Evolutionary conservation across 1,140 invertebrate species (phyloP).

Genomic region (Drosophila lacertosa): DNA sequence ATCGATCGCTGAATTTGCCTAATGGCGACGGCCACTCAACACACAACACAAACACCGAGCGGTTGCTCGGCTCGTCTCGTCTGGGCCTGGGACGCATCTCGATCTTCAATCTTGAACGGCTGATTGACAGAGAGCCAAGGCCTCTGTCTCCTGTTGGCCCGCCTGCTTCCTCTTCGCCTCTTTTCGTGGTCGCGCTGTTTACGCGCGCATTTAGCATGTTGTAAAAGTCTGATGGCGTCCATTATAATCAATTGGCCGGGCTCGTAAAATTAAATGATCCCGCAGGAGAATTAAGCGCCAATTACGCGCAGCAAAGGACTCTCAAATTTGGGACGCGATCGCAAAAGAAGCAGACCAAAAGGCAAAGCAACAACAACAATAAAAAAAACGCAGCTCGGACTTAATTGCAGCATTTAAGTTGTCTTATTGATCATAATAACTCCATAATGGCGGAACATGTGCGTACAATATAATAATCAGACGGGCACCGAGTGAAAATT

Average conservation of each 20-base stretch:
- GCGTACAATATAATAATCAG: constrained; percentile 82
- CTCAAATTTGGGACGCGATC: constrained; percentile 75
- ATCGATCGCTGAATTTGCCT: constrained; percentile 82
- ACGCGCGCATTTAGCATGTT: constrained; percentile 84
- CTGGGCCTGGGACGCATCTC: constrained; percentile 35
- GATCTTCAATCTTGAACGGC: constrained; percentile 47
- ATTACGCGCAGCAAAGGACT: constrained; percentile 66
- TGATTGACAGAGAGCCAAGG: constrained; percentile 69
- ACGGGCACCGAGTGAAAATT: constrained; percentile 75
- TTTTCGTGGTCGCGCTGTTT: constrained; percentile 61
- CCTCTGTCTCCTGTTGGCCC: constrained; percentile 16
- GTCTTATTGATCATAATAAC: constrained; percentile 84
- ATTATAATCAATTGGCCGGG: constrained; percentile 84
- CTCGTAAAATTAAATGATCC: constrained; percentile 84
- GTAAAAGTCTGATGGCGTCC: constrained; percentile 83
- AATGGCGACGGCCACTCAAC: constrained; percentile 81
- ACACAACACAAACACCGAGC: constrained; percentile 77
- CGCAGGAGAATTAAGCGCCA: constrained; percentile 84
- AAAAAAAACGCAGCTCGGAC: constrained; percentile 51
- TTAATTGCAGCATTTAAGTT: constrained; percentile 84
- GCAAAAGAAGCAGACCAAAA: constrained; percentile 28
- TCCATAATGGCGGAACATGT: constrained; percentile 84
- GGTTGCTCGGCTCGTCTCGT: constrained; percentile 13
- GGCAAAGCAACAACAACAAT: constrained; percentile 21
- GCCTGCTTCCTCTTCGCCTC: constrained; percentile 3